Conservation (phyloP, 2,888 invertebrate genomes). For the Volucella zonaria region DNA sequence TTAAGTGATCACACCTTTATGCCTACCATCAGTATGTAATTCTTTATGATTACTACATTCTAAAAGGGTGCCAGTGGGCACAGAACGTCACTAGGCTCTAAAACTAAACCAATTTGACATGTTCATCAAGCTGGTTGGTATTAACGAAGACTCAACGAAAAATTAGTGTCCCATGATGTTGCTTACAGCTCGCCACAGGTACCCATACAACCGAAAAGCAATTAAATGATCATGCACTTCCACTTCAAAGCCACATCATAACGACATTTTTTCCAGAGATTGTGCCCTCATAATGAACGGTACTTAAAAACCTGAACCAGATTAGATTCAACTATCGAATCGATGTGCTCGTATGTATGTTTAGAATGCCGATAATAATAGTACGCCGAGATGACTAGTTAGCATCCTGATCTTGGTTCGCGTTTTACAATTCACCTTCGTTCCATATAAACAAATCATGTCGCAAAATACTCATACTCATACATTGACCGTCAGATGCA, state of each 20-base stretch:
- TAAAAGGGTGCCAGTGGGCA: too few species aligned
- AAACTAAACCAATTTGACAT: conserved; percentile 20
- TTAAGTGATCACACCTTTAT: too few species aligned
- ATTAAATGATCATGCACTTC: conserved; percentile 49
- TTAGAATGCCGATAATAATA: conserved; percentile 65
- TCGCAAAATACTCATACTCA: conserved; percentile 38
- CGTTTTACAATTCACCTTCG: conserved; percentile 49
- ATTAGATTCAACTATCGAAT: conserved; percentile 62
- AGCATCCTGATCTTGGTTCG: conserved; percentile 67
- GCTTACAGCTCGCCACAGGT: not conserved
- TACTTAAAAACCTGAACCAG: conserved; percentile 71
- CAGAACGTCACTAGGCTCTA: too few species aligned
- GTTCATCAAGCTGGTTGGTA: conserved; percentile 16
- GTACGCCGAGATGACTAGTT: conserved; percentile 62
- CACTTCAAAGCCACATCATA: conserved; percentile 20
- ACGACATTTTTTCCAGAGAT: conserved; percentile 40
- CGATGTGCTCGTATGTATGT: conserved; percentile 1
- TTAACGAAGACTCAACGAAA: conserved; percentile 34
- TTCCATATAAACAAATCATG: conserved; percentile 62
- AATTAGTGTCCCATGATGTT: not conserved
- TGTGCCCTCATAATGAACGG: conserved; percentile 65
- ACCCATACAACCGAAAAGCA: conserved; percentile 16
- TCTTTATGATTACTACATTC: too few species aligned
- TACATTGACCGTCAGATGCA: not conserved
- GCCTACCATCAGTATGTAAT: too few species aligned